Evolutionary conservation across 2,888 invertebrate species (phyloP), one percentile per base, ranked within the genome.

Genomic region (Mythimna albipuncta): DNA sequence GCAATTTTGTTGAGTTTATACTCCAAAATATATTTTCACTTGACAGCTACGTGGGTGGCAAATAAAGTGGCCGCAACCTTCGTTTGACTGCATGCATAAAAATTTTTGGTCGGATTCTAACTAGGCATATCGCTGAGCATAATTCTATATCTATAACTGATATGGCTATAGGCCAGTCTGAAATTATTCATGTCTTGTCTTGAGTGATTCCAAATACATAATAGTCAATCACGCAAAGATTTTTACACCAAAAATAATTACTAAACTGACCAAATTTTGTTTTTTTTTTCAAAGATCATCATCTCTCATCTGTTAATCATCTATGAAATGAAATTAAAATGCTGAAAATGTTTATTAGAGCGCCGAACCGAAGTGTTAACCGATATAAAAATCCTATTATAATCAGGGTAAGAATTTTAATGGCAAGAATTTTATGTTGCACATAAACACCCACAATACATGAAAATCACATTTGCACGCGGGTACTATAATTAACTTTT

Each of bases 41-140:
- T 68, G 72, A 75, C 75, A 62, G 64, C 77, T 76, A 77, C 77
- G 72, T 83, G 81, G 82, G 84, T 85, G 84, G 84, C 13, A 61
- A 64, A 62, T 76, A 54, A 69, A 69, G 61, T 64, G 69, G 52
- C 55, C 44, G 38, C 47, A 79, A 52, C 50, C 68, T 73, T 72
- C 55, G 50, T 69, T 65, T 61, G 44, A 64, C 55, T 65, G 62
- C 61, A 64, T 82, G 58, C 67, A 78, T 65, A 77, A 47, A 52
- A 55, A 19, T 59, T 54, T 65, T 62, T 61, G 35, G 38, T 19
- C 50, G 4, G 50, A 26, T 57, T 73, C 6, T 35, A 64, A 50
- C 19, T 50, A 41, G 6, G 41, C 7, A 16, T 21, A 59, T 57
- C 41, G 16, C 35, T 52, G n/a, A 61, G 35, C 21, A 64, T 38